Conservation (phyloP, 2,797 vertebrate genomes). For the Gymnothorax javanicus region DNA sequence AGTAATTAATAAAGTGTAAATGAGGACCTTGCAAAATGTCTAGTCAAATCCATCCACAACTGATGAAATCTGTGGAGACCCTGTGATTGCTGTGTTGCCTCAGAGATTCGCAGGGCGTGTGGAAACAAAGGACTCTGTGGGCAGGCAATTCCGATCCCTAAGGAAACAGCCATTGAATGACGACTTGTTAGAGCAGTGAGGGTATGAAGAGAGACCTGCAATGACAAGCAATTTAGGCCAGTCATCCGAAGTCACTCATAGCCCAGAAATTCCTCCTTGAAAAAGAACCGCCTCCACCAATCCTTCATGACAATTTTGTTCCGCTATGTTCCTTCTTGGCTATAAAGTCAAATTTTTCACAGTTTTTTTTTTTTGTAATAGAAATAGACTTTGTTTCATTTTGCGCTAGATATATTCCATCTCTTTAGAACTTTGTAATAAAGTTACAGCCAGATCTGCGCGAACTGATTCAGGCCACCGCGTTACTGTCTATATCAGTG, state of each 20-base stretch:
- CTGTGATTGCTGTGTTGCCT: background rate
- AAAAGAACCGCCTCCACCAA: too few species aligned
- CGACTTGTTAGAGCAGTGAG: background rate
- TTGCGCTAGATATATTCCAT: too few species aligned
- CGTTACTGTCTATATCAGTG: background rate
- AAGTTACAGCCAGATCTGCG: background rate
- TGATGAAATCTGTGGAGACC: slow-evolving; percentile 37
- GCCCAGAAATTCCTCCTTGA: too few species aligned
- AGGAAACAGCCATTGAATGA: background rate
- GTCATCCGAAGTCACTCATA: background rate
- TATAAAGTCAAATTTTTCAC: too few species aligned
- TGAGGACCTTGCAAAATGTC: slow-evolving; percentile 35
- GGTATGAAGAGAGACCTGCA: background rate
- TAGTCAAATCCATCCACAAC: slow-evolving; percentile 38
- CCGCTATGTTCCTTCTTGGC: too few species aligned
- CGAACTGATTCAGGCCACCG: too few species aligned
- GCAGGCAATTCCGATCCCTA: slow-evolving; percentile 5
- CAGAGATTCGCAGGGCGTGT: slow-evolving; percentile 4
- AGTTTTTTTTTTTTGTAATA: too few species aligned
- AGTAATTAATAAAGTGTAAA: slow-evolving; percentile 45
- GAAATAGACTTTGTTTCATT: background rate
- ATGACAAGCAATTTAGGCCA: background rate
- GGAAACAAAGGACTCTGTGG: slow-evolving; percentile 22
- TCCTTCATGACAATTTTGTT: background rate
- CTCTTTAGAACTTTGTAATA: background rate